Conservation (phyloP, 1,140 invertebrate species). For the Drosophila tsacasi region DNA sequence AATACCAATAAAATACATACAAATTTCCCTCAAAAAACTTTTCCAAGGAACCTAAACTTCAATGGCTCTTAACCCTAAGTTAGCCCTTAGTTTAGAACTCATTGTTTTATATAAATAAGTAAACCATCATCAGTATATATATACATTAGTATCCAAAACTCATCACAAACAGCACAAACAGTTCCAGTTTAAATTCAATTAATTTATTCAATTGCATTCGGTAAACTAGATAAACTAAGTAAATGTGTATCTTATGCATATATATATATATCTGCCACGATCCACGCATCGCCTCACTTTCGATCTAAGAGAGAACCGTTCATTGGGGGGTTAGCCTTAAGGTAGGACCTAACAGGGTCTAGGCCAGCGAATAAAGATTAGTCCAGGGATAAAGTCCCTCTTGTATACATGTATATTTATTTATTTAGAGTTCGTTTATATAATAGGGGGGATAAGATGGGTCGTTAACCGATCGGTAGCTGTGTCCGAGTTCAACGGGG, state of each 20-base stretch:
- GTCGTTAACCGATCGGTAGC: slow-evolving; percentile 14
- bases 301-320: slow-evolving; percentile 27
- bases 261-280: neutral
- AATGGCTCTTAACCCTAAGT: no score
- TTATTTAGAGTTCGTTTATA: slow-evolving; percentile 7
- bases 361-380: slow-evolving; percentile 1
- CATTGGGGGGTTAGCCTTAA: slow-evolving; percentile 1
- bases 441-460: slow-evolving; percentile 2
- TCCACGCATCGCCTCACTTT: neutral
- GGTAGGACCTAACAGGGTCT: neutral
- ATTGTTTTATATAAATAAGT: no score
- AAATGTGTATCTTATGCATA: slow-evolving; percentile 16
- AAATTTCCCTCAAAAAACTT: no score
- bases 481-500: slow-evolving; percentile 10
- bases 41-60: neutral
- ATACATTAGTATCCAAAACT: neutral
- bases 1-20: no score
- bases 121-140: neutral
- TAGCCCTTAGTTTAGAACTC: no score
- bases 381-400: neutral
- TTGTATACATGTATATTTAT: slow-evolving; percentile 1
- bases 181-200: neutral
- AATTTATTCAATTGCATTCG: neutral
- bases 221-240: slow-evolving; percentile 11
- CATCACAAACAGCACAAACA: neutral